phyloP scores from a whole-genome alignment of 2,113 vertebrate species.

The Phycodurus eques region DNA sequence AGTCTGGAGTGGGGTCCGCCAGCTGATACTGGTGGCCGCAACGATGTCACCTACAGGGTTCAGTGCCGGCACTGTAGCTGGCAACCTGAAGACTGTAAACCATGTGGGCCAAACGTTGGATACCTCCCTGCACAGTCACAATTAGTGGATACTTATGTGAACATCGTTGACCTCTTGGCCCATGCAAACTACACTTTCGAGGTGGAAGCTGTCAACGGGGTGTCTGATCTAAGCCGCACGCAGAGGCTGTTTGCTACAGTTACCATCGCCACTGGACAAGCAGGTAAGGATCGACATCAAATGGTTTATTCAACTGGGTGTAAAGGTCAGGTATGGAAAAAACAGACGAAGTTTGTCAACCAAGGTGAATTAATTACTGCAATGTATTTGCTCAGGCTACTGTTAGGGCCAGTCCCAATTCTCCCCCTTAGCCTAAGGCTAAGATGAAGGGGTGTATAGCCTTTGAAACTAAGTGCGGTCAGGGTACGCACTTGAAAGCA shows the following conservation, averaged over 20 bases:
- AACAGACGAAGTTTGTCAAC: not conserved
- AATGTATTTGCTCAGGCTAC: not conserved
- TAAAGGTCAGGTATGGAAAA: not conserved
- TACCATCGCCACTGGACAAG: slow-evolving; percentile 94
- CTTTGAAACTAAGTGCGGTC: too few species aligned
- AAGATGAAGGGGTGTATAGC: too few species aligned
- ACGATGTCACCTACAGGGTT: slow-evolving; percentile 93
- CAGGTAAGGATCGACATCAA: slow-evolving; percentile 78
- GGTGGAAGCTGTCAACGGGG: slow-evolving; percentile 97
- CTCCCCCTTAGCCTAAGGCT: too few species aligned
- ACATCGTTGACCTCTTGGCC: slow-evolving; percentile 89
- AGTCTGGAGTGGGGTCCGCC: slow-evolving; percentile 95
- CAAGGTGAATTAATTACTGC: not conserved
- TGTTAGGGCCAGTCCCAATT: not conserved
- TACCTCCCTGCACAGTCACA: slow-evolving; percentile 90
- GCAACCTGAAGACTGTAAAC: slow-evolving; percentile 93
- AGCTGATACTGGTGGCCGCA: slow-evolving; percentile 89
- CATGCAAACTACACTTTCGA: slow-evolving; percentile 98
- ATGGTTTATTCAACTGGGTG: not conserved
- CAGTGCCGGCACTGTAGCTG: slow-evolving; percentile 92
- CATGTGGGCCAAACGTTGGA: slow-evolving; percentile 90
- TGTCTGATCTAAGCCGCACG: slow-evolving; percentile 93
- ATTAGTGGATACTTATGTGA: slow-evolving; percentile 91
- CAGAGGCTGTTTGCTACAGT: slow-evolving; percentile 96
- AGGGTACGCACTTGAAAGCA: too few species aligned